Base-by-base conservation (phyloP, 2,797 vertebrate species). In the Acanthurus tractus region DNA sequence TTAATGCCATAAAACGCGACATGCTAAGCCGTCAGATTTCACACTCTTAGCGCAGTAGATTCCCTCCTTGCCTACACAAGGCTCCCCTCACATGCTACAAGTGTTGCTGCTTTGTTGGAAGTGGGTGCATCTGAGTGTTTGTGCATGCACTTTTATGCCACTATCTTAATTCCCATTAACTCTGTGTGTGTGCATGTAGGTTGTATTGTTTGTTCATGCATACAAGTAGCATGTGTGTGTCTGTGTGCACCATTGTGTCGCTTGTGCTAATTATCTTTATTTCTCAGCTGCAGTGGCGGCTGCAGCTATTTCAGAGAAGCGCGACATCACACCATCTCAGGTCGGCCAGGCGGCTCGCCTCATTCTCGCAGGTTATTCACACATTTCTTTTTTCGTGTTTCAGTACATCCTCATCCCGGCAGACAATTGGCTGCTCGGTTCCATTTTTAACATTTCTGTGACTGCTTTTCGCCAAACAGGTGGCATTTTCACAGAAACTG, bases 71-170 rank as follows among this genome's bases (percentile, higher is more conserved):
- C 81, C 78, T 12, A 80, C 89, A 55, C 73, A 12, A 69, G 92
- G 90, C 85, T 88, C 93, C 85, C 90, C 92, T 93, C 84, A 71
- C 78, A 81, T 84, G 80, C 81, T 73, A 49, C 76, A 77, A 84
- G 78, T 69, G 58, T 59, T 13, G 2, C 34, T 13, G 66, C 82
- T 71, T 65, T 71, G 59, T 82, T 76, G 55, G 57, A 79, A 53
- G 57, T 56, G 59, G 40, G 69, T 78, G 52, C 38, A 42, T 81
- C 14, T 67, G 20, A 49, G 9, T 45, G 49, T 8, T 3, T 42
- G 29, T 52, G 45, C 10, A 23, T 42, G 15, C 42, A 53, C 63
- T 69, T 59, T 34, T 65, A 13, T 65, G 15, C 57, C n/a, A 17
- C 44, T 48, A 5, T 42, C 58, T 63, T 48, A 53, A 25, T 53